Conservation (phyloP, 2,113 vertebrate species). For the Xiphophorus hellerii region DNA sequence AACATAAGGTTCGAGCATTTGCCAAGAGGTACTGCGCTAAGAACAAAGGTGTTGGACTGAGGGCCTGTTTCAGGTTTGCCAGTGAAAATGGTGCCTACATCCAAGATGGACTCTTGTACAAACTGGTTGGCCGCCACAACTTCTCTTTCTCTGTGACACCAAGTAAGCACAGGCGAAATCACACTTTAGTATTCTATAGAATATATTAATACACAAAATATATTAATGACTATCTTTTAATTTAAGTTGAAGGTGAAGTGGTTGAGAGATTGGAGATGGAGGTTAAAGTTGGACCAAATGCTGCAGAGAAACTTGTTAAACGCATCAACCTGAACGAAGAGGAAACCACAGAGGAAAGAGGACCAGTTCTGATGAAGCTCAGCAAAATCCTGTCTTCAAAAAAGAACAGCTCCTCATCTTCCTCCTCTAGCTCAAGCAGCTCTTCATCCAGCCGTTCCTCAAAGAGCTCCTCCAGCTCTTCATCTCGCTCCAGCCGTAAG, state of each 20-base stretch:
- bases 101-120: slow-evolving; percentile 67
- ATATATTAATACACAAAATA: not conserved
- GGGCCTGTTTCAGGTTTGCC: slow-evolving; percentile 73
- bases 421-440: slow-evolving; percentile 53
- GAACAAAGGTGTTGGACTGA: slow-evolving; percentile 63
- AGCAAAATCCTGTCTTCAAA: slow-evolving; percentile 75
- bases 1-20: slow-evolving; percentile 17
- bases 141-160: slow-evolving; percentile 61
- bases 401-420: slow-evolving; percentile 25
- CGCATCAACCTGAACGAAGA: slow-evolving; percentile 61
- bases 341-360: slow-evolving; percentile 44
- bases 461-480: slow-evolving; percentile 31
- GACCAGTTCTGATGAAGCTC: slow-evolving; percentile 74
- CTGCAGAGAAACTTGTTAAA: slow-evolving; percentile 78
- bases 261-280: slow-evolving; percentile 84
- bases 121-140: slow-evolving; percentile 75
- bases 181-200: not conserved
- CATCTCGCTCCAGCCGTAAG: slow-evolving; percentile 21
- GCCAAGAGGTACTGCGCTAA: slow-evolving; percentile 67
- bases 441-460: slow-evolving; percentile 26
- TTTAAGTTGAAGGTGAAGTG: slow-evolving; percentile 67
- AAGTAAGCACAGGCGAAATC: slow-evolving; percentile 71
- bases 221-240: slow-evolving; percentile 1
- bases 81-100: slow-evolving; percentile 72
- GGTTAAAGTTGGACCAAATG: slow-evolving; percentile 78